Conservation (phyloP, 2,113 vertebrate species). For the Thomomys bottae region DNA sequence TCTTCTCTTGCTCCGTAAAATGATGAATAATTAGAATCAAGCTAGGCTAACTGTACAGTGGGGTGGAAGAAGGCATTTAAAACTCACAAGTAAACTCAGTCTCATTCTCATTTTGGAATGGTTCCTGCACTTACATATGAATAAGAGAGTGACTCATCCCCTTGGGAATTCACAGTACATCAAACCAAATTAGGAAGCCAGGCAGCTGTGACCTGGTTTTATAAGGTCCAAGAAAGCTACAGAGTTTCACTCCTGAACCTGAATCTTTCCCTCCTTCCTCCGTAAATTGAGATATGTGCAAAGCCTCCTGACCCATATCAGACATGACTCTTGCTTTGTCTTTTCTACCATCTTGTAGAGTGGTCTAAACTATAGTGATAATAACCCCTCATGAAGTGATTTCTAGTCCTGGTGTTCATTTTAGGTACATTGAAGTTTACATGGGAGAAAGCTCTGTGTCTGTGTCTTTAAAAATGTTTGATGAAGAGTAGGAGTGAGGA, state of each 20-base stretch:
- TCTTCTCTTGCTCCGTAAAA: background rate
- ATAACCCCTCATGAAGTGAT: background rate
- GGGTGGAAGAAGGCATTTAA: background rate
- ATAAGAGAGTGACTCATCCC: conserved; percentile 64
- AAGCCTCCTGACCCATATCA: background rate
- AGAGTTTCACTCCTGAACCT: conserved; percentile 61
- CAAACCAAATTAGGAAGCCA: conserved; percentile 78
- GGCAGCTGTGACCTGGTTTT: conserved; percentile 77
- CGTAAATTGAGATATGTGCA: background rate
- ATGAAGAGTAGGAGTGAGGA: background rate
- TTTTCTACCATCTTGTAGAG: background rate
- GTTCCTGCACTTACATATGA: conserved; percentile 65
- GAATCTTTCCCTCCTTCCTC: conserved; percentile 16
- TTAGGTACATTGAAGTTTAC: background rate
- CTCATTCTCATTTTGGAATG: conserved; percentile 53
- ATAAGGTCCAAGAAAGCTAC: conserved; percentile 68
- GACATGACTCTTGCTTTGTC: background rate
- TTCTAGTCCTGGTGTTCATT: background rate
- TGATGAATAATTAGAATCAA: conserved; percentile 14
- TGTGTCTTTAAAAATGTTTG: background rate
- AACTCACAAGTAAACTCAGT: conserved; percentile 18
- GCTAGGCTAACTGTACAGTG: background rate
- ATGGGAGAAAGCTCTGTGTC: background rate
- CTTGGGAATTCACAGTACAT: conserved; percentile 73
- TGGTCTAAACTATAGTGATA: background rate